Evolutionary conservation across 2,888 invertebrate genomes (phyloP), one percentile per base, ranked within the genome.

Genomic region (Temnothorax rugatulus): DNA sequence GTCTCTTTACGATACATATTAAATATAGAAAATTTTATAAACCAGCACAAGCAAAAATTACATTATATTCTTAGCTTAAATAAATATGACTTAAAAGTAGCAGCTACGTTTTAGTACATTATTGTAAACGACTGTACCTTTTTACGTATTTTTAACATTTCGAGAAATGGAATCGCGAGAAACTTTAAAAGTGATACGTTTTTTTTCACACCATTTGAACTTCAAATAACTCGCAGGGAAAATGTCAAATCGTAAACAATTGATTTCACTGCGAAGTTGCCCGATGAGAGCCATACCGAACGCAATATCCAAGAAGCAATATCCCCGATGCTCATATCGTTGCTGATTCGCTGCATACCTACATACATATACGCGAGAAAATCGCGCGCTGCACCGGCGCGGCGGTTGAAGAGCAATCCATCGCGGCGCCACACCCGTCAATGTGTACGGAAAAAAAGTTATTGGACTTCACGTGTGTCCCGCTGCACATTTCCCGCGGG

Each of bases 241-340:
- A 79, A 79, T 54, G 73, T 38, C 29, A 15, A 54, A 9, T 44
- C 34, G 21, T 34, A 29, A 79, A 79, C 57, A 71, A 59, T 71
- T 79, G 57, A 57, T 71, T 15, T 5, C 13, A 52, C 41, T n/a
- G 57, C 57, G 8, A 73, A 47, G 18, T 79, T 34, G 34, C 18
- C 15, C 44, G 79, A 57, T 44, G 44, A 71, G 57, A 79, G 34
- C 29, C 18, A 4, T 34, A 21, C 29, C 13, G n/a, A 29, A 29
- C 25, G 82, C 81, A 87, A 88, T 89, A 87, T 83, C 64, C 34
- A 54, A 59, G 74, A 82, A 71, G 69, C 82, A 74, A 89, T 84
- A 89, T 87, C 89, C 29, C 44, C 64, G 64, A 75, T 66, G 47
- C 29, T 63, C 74, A 79, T 66, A 66, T 64, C 71, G 59, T 76